These are phyloP conservation scores for Nesidiocoris tenuis DNA, from an alignment of 2,888 invertebrate genomes.

Conservation along the genomic window DNA sequence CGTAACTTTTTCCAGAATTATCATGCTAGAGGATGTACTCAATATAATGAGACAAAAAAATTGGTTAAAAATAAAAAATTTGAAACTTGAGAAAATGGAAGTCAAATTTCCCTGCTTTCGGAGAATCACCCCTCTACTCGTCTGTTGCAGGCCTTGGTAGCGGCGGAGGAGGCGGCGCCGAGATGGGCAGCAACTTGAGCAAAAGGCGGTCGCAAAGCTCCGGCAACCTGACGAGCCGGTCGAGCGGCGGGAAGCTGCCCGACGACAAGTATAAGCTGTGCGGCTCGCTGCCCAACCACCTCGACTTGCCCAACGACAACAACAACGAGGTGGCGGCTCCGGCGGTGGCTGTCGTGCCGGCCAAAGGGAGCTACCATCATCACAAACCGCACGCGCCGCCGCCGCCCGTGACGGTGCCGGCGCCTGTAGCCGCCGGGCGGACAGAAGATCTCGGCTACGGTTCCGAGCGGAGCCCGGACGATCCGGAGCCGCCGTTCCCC, in stretches of 20 bases:
- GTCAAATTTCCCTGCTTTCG: no score
- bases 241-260: conserved; percentile 32
- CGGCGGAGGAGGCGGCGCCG: conserved; percentile 50
- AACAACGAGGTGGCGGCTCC: conserved; percentile 49
- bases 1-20: no score
- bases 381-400: conserved; percentile 1
- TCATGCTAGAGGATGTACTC: no score
- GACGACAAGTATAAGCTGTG: conserved; percentile 57
- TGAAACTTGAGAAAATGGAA: no score
- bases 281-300: conserved; percentile 68
- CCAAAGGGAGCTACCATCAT: conserved; percentile 22
- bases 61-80: no score
- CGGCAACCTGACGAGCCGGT: conserved; percentile 61
- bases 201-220: conserved; percentile 72
- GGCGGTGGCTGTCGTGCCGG: background rate
- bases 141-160: conserved; percentile 43
- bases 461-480: conserved; percentile 73
- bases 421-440: background rate
- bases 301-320: conserved; percentile 58
- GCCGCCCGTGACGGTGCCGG: background rate
- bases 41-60: no score
- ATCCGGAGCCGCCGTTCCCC: conserved; percentile 54
- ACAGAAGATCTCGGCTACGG: conserved; percentile 69
- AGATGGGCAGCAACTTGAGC: conserved; percentile 78
- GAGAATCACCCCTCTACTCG: no score